Conservation (phyloP, 2,797 vertebrate genomes). For the Gymnodraco acuticeps region DNA sequence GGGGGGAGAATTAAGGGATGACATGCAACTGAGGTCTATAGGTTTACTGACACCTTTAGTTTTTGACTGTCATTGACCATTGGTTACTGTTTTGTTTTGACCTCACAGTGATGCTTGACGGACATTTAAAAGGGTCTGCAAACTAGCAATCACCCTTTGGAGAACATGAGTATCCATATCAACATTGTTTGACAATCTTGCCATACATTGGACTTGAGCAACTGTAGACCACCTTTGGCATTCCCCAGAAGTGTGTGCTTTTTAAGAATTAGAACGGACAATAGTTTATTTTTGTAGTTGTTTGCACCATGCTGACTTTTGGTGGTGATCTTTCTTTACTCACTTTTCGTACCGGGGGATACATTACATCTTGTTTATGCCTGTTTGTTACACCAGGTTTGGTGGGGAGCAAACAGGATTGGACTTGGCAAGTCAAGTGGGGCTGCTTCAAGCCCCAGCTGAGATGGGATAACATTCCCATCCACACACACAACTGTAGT, state of each 20-base stretch:
- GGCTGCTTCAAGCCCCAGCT: conserved; percentile 56
- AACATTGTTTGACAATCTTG: background rate
- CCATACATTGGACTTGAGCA: background rate
- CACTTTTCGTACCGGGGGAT: conserved; percentile 4
- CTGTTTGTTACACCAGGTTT: conserved; percentile 37
- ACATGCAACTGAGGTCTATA: background rate
- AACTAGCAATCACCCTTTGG: background rate
- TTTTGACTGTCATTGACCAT: too few relatives aligned
- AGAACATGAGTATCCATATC: background rate
- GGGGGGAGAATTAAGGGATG: too few relatives aligned
- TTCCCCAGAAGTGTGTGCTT: background rate
- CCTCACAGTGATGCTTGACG: too few relatives aligned
- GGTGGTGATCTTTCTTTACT: background rate
- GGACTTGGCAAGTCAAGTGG: conserved; percentile 50
- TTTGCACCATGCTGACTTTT: conserved; percentile 1
- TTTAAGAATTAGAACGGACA: background rate
- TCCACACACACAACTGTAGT: conserved; percentile 34
- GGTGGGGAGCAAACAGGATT: conserved; percentile 33
- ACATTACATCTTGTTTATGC: background rate
- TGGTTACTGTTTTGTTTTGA: too few relatives aligned
- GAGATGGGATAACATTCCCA: conserved; percentile 65
- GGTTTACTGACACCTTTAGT: background rate
- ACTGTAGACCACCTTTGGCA: background rate
- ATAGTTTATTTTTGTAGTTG: conserved; percentile 1
- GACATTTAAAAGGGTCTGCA: background rate